Evolutionary conservation across 1,140 invertebrate species (phyloP).

Genomic region (Cherax quadricarinatus): DNA sequence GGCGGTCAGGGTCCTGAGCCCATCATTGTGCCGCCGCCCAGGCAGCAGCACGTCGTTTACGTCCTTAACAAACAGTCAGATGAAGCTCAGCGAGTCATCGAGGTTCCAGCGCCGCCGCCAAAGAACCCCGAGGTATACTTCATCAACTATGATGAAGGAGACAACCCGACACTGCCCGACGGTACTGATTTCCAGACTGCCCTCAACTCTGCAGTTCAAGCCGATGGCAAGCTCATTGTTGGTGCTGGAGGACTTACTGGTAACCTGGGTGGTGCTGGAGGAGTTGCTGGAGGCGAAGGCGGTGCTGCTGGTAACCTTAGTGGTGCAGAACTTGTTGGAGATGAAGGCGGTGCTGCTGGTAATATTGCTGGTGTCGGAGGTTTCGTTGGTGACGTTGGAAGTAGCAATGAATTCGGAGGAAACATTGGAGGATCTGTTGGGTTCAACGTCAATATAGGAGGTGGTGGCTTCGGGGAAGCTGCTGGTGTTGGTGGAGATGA

Average conservation of each 20-base stretch:
- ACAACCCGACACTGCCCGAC: constrained; percentile 14
- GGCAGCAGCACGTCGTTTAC: constrained; percentile 63
- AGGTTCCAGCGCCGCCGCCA: constrained; percentile 15
- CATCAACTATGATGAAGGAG: constrained; percentile 37
- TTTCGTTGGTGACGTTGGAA: neutral
- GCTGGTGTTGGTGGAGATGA: neutral
- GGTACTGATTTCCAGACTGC: constrained; percentile 31
- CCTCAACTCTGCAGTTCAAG: constrained; percentile 7
- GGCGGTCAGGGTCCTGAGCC: constrained; percentile 26
- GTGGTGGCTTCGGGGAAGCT: neutral
- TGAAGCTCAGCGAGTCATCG: neutral
- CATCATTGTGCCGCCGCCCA: constrained; percentile 63
- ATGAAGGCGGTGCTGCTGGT: neutral
- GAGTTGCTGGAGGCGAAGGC: neutral
- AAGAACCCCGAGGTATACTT: constrained; percentile 39
- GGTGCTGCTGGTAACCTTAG: neutral
- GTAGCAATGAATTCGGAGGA: neutral
- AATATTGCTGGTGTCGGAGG: neutral
- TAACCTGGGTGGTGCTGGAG: neutral
- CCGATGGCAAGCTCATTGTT: neutral
- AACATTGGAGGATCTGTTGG: neutral
- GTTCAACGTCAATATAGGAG: neutral
- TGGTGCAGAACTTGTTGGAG: neutral
- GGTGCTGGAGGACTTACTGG: neutral
- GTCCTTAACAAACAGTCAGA: constrained; percentile 60